Evolutionary conservation across 1,140 invertebrate genomes (phyloP).

Genomic region (Arctopsyche grandis): DNA sequence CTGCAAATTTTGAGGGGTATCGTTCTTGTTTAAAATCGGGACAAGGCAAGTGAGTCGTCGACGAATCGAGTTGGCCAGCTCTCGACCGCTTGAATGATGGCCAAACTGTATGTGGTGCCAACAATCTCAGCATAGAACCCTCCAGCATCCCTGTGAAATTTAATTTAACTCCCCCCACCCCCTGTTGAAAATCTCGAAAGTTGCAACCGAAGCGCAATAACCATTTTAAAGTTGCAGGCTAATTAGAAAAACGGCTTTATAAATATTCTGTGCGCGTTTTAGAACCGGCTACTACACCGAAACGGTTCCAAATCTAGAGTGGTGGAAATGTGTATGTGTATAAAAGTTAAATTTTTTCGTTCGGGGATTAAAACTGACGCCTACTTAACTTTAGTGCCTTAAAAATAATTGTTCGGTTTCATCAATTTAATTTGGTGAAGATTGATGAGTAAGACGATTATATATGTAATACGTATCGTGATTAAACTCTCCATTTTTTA

Average conservation of each 20-base stretch:
- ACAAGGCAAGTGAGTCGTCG: slow-evolving; percentile 5
- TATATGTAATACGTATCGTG: too few relatives aligned
- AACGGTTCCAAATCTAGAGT: neutral
- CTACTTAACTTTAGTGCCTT: too few relatives aligned
- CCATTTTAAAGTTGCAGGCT: neutral
- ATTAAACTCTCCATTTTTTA: too few relatives aligned
- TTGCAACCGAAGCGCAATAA: slow-evolving; percentile 10
- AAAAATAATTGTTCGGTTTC: too few relatives aligned
- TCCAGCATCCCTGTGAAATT: slow-evolving; percentile 7
- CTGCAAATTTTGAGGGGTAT: too few relatives aligned
- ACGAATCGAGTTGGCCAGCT: neutral
- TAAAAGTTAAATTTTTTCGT: too few relatives aligned
- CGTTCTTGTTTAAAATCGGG: too few relatives aligned
- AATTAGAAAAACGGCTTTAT: neutral
- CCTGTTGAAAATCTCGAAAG: neutral
- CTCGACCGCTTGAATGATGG: slow-evolving; percentile 3
- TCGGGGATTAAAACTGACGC: too few relatives aligned
- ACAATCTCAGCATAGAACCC: slow-evolving; percentile 1
- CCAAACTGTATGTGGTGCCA: slow-evolving; percentile 2
- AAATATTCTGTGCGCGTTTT: neutral
- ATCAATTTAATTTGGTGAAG: too few relatives aligned
- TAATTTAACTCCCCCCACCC: neutral
- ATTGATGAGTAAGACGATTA: too few relatives aligned
- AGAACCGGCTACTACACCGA: neutral
- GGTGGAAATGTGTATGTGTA: neutral